A percentile compares a stretch with the other conserved stretches of the same genome.
Conservation (phyloP, 1,140 invertebrate genomes). For the Lepidostoma basale region DNA sequence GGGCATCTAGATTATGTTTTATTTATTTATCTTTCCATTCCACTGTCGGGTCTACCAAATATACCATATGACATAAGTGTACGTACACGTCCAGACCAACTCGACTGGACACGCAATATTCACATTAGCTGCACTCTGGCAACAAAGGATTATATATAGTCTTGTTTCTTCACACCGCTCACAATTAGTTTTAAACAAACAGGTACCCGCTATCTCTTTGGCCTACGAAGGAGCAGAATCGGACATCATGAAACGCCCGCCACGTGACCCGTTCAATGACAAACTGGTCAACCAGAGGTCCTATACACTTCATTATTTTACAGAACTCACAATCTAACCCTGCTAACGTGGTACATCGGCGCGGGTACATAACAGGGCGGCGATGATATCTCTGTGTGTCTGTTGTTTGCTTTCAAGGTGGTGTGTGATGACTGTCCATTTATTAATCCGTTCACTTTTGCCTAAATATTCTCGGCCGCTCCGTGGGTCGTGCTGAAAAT, state of each 20-base stretch:
- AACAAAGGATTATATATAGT: not conserved
- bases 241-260: slow-evolving; percentile 82
- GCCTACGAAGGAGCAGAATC: slow-evolving; percentile 84
- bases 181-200: slow-evolving; percentile 34
- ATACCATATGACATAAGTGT: no score
- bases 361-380: slow-evolving; percentile 29
- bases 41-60: no score
- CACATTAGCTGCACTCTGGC: no score
- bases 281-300: slow-evolving; percentile 79
- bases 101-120: no score
- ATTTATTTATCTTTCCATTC: not conserved
- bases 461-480: slow-evolving; percentile 5
- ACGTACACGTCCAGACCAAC: no score
- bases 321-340: slow-evolving; percentile 40
- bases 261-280: slow-evolving; percentile 76
- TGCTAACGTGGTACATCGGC: slow-evolving; percentile 38
- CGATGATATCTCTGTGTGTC: slow-evolving; percentile 22
- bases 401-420: slow-evolving; percentile 25
- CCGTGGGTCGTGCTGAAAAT: no score
- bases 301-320: slow-evolving; percentile 38
- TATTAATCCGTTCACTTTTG: not conserved
- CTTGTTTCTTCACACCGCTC: not conserved
- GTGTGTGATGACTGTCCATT: slow-evolving; percentile 26
- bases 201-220: slow-evolving; percentile 73
- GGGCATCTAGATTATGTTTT: no score